Evolutionary conservation across 2,797 vertebrate genomes (phyloP).

Genomic region (Chloroceryle amazona): DNA sequence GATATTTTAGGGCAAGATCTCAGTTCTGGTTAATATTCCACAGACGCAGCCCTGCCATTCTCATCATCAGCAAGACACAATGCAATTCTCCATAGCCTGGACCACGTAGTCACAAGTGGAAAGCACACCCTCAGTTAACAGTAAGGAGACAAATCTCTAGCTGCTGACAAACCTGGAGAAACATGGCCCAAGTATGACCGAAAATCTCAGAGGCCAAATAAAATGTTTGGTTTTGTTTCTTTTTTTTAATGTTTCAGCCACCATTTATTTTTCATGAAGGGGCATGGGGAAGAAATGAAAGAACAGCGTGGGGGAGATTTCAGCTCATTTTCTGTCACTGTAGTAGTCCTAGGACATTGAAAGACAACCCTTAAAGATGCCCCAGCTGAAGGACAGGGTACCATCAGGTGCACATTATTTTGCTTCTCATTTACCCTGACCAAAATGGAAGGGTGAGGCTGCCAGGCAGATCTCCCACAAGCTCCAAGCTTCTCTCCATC

Average conservation of each 20-base stretch:
- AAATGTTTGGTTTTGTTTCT: not conserved
- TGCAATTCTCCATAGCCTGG: not conserved
- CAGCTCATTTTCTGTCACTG: not conserved
- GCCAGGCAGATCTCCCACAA: not conserved
- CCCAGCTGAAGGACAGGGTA: not conserved
- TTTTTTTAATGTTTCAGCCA: not conserved
- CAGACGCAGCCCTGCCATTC: not conserved
- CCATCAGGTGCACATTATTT: accelerated
- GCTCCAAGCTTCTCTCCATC: not conserved
- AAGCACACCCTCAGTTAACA: not conserved
- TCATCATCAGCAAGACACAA: not conserved
- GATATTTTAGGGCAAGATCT: not conserved
- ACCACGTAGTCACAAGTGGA: not conserved
- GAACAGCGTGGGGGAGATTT: accelerated
- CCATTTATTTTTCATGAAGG: not conserved
- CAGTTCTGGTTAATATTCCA: not conserved
- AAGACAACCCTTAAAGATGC: not conserved
- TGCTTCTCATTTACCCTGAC: not conserved
- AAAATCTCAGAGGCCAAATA: not conserved
- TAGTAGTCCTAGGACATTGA: not conserved
- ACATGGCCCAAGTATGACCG: not conserved
- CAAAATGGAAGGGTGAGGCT: not conserved
- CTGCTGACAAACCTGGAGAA: not conserved
- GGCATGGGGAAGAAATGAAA: not conserved
- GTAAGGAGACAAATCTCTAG: not conserved